phyloP scores from a whole-genome alignment of 1,140 invertebrate genomes.

The Calycopis cecrops region DNA sequence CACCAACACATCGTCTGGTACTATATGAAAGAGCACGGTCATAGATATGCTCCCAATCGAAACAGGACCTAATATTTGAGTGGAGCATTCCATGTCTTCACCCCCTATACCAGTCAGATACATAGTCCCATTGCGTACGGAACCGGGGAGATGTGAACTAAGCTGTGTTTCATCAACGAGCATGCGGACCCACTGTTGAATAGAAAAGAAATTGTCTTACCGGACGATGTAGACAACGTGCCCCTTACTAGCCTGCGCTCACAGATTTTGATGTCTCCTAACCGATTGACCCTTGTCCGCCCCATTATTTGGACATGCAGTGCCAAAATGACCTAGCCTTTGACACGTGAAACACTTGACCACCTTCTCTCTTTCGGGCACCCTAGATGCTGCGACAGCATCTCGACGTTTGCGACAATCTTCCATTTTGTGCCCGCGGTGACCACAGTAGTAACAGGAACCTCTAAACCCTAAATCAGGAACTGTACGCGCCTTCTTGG shows the following conservation, averaged over 20 bases:
- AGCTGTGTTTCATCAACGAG: constrained; percentile 23
- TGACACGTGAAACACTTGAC: too few relatives aligned
- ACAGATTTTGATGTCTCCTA: constrained; percentile 22
- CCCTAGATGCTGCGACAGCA: neutral
- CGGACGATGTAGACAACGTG: constrained; percentile 22
- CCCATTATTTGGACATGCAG: too few relatives aligned
- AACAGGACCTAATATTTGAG: constrained; percentile 16
- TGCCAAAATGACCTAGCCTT: too few relatives aligned
- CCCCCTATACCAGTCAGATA: constrained; percentile 23
- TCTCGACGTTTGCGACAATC: constrained; percentile 27
- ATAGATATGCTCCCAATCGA: constrained; percentile 14
- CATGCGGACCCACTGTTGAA: constrained; percentile 27
- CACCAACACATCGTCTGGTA: constrained; percentile 18
- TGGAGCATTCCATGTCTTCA: constrained; percentile 11
- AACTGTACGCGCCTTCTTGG: neutral
- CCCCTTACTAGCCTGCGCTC: constrained; percentile 17
- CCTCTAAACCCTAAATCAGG: constrained; percentile 17
- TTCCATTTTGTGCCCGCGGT: constrained; percentile 18
- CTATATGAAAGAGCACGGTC: constrained; percentile 26
- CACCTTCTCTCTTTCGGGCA: constrained; percentile 11
- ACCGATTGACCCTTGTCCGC: neutral
- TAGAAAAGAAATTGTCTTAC: constrained; percentile 27
- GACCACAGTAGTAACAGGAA: constrained; percentile 22
- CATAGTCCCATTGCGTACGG: constrained; percentile 19
- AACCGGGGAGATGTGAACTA: constrained; percentile 19